Conservation (phyloP, 1,140 invertebrate species). For the Aphaenogaster floridana region DNA sequence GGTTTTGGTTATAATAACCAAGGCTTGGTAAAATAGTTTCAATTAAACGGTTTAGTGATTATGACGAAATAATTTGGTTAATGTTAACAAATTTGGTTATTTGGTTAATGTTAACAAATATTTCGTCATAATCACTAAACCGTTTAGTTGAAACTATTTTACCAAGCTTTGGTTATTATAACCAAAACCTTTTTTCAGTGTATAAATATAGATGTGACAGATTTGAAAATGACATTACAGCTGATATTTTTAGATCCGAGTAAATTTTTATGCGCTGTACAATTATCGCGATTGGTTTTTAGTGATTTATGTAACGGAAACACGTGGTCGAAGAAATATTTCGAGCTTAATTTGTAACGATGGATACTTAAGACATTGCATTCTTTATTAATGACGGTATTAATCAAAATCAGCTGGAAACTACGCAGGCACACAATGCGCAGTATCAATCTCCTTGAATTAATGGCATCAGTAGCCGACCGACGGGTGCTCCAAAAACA, state of each 20-base stretch:
- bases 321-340: not conserved
- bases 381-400: slow-evolving; percentile 41
- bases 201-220: not conserved
- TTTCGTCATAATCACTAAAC: no score
- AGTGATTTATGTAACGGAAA: not conserved
- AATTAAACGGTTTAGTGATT: no score
- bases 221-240: not conserved
- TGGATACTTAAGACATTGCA: slow-evolving; percentile 40
- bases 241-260: not conserved
- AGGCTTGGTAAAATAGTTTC: no score
- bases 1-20: no score
- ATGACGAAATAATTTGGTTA: no score
- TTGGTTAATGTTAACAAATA: no score
- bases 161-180: no score
- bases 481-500: slow-evolving; percentile 23
- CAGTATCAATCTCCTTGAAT: slow-evolving; percentile 36
- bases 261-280: not conserved
- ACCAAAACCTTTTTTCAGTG: no score
- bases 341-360: slow-evolving; percentile 25
- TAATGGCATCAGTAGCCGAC: slow-evolving; percentile 31
- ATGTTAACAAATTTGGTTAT: no score
- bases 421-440: slow-evolving; percentile 5
- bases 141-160: no score
- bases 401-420: slow-evolving; percentile 53
- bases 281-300: not conserved